Evolutionary conservation across 2,888 invertebrate species (phyloP).

Genomic region (Ethmia dodecea): DNA sequence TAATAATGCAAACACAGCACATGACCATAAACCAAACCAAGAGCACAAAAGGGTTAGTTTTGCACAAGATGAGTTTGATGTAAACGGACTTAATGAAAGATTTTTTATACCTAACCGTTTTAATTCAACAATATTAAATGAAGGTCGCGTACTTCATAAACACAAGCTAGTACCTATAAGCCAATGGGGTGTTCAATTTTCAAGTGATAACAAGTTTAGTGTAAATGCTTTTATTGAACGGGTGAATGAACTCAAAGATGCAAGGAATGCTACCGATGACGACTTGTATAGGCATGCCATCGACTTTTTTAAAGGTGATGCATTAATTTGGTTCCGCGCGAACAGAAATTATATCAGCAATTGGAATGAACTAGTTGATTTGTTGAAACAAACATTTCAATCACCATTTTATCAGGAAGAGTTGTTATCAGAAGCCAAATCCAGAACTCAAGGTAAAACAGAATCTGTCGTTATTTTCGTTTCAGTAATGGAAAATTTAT

Average conservation of each 20-base stretch:
- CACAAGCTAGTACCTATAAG: slow-evolving; percentile 8
- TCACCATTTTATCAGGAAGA: slow-evolving; percentile 9
- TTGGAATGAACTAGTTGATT: neutral
- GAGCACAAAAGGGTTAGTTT: neutral
- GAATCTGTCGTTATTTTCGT: slow-evolving; percentile 4
- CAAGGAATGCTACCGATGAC: slow-evolving; percentile 6
- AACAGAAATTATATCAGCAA: neutral
- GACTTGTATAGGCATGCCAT: slow-evolving; percentile 9
- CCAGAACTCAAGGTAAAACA: slow-evolving; percentile 7
- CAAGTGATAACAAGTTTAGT: slow-evolving; percentile 1
- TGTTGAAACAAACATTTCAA: neutral
- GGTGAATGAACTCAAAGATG: slow-evolving; percentile 7
- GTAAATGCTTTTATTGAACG: slow-evolving; percentile 11
- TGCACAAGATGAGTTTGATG: too few species aligned
- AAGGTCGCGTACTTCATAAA: too few species aligned
- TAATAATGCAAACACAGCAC: too few species aligned
- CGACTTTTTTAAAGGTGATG: slow-evolving; percentile 7
- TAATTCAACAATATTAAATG: too few species aligned
- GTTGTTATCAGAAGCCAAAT: slow-evolving; percentile 5
- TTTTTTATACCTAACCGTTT: too few species aligned
- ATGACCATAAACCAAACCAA: neutral
- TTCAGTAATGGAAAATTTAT: slow-evolving; percentile 7
- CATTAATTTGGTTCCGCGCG: slow-evolving; percentile 7
- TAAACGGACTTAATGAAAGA: too few species aligned
- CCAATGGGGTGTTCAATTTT: slow-evolving; percentile 10